Percentiles rank a stretch among this genome's conserved stretches.
These are phyloP conservation scores for Kryptopterus vitreolus DNA, from an alignment of 2,797 vertebrate genomes.

Conservation along the genomic window DNA sequence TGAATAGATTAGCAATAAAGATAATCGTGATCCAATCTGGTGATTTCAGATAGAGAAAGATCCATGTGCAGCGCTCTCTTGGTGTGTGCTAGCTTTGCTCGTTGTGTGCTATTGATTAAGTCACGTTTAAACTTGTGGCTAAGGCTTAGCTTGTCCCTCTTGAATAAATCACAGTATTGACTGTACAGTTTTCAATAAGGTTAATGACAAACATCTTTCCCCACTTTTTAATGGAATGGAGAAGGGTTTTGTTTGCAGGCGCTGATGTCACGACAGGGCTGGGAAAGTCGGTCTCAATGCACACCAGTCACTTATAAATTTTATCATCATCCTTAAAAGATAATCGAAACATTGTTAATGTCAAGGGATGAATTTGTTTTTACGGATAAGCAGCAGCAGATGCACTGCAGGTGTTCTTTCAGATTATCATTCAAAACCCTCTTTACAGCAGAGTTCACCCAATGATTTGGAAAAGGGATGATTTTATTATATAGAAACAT, in stretches of 20 bases:
- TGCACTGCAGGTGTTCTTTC: no score
- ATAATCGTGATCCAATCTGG: neutral
- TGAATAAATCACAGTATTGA: conserved; percentile 83
- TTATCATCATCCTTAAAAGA: neutral
- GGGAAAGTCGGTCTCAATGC: conserved; percentile 73
- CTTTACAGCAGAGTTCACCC: neutral
- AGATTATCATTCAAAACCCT: neutral
- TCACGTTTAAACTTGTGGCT: conserved; percentile 78
- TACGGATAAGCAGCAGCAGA: neutral
- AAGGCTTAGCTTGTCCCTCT: conserved; percentile 76
- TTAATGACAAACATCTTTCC: conserved; percentile 83
- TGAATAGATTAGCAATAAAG: neutral
- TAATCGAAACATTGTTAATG: neutral
- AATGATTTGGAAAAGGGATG: neutral
- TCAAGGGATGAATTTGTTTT: neutral
- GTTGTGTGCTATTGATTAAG: conserved; percentile 78
- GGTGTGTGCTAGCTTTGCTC: conserved; percentile 70
- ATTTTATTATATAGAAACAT: neutral
- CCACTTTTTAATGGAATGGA: conserved; percentile 79
- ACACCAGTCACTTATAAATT: conserved; percentile 57
- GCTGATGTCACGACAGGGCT: conserved; percentile 64
- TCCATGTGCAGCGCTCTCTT: conserved; percentile 66
- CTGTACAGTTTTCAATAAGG: conserved; percentile 79
- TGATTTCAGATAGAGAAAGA: conserved; percentile 58
- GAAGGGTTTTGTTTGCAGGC: conserved; percentile 69